A percentile compares a stretch with the other conserved stretches of the same genome.
Evolutionary conservation across 37 sponge, comb jelly and placozoan species (phyloP).

Genomic region (Theonella swinhoei): DNA sequence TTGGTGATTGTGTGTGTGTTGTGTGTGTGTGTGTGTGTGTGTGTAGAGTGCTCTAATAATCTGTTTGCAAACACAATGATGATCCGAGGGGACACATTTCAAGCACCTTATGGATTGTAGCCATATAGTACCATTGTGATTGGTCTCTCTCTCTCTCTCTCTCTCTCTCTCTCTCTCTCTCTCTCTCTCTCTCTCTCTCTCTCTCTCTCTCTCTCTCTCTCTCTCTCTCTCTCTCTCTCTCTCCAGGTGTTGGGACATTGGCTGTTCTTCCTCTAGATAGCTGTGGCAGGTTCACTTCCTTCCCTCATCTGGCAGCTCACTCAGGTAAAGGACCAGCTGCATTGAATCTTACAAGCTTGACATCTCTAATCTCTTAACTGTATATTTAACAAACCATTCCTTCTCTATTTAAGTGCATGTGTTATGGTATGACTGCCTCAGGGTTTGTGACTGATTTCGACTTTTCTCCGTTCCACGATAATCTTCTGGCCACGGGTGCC

Average conservation of each 20-base stretch:
- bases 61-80: too few species aligned
- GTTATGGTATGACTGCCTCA: neutral
- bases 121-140: neutral
- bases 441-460: constrained; percentile 80
- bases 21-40: too few species aligned
- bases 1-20: too few species aligned
- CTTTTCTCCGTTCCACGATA: constrained; percentile 87
- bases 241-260: constrained; percentile 57
- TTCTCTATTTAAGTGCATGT: neutral
- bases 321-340: too few species aligned
- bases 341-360: too few species aligned
- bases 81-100: neutral
- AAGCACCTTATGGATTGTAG: neutral
- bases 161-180: neutral
- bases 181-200: neutral
- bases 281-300: constrained; percentile 54
- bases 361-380: too few species aligned
- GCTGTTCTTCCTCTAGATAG: constrained; percentile 65
- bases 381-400: neutral
- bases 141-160: neutral
- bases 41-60: too few species aligned
- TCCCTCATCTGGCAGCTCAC: constrained; percentile 68
- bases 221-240: neutral
- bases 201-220: neutral
- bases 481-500: constrained; percentile 76